Base-by-base conservation (phyloP, 2,113 vertebrate genomes). In the Ardeotis arabs region DNA sequence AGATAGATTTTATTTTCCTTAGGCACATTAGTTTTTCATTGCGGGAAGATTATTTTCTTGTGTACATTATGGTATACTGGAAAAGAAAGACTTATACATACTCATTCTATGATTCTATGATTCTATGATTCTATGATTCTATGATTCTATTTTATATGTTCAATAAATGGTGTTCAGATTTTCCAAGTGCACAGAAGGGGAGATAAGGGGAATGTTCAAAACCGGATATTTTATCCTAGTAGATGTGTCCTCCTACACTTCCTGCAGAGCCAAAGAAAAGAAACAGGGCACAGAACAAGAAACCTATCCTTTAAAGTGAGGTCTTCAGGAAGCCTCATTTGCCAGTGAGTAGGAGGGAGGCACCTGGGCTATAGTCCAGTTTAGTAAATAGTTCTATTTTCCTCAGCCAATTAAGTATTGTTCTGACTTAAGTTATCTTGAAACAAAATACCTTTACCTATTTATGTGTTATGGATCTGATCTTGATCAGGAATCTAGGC, bases 231-330 rank as follows among this genome's bases (percentile, higher is more conserved):
- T 73, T 29, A 29, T 73, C 6, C 35, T 69, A n/a, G 9, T 28
- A 14, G 3, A 69, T 14, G 2, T 24, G 6, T 37, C 4, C 14
- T 25, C 6, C 44, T 53, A 9, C 9, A 3, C 2, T 58, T 16
- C 19, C 33, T 50, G n/a, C 19, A 63, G 9, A 55, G 22, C 7
- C 12, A 50, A 74, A 84, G 35, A 37, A 58, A 66, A 70, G 23
- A 79, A 29, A 44, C 0, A 28, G 10, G 8, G 8, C 35, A 50
- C 12, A 89, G 24, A 81, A 7, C 9, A 68, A 58, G 45, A 49
- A 81, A 18, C 4, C 33, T 5, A 50, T 58, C 22, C 18, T 49
- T 93, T 59, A 45, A 72, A 68, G 39, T 2, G 3, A 31, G 3
- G 4, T 67, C 6, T 70, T 95, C 24, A 66, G 75, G 23, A 72